phyloP scores from a whole-genome alignment of 2,113 vertebrate species.

The Ceyx cyanopectus region DNA sequence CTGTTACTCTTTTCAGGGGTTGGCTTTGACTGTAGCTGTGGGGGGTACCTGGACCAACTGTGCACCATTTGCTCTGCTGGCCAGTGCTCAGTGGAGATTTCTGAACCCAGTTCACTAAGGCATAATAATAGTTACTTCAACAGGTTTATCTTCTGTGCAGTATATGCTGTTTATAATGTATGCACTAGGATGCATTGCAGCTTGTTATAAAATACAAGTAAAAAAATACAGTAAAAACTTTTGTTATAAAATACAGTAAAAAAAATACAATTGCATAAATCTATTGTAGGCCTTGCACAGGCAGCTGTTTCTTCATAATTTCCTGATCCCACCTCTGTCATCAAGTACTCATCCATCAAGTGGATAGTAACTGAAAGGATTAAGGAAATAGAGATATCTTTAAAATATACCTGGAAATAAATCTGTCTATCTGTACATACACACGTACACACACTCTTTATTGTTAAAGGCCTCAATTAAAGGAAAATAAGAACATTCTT shows the following conservation, averaged over 20 bases:
- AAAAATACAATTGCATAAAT: background rate
- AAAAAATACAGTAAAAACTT: background rate
- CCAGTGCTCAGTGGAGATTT: background rate
- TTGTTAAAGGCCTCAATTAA: background rate
- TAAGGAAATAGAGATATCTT: background rate
- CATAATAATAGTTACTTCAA: background rate
- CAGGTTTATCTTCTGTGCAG: background rate
- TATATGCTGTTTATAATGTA: background rate
- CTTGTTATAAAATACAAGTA: background rate
- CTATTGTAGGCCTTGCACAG: background rate
- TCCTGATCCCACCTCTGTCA: background rate
- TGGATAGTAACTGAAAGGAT: background rate
- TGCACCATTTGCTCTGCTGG: background rate
- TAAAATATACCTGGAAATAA: background rate
- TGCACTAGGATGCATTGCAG: background rate
- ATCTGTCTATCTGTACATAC: rapidly evolving
- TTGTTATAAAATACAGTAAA: background rate
- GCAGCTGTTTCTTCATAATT: background rate
- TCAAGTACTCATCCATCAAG: background rate
- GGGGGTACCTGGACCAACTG: background rate
- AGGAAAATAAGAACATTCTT: constrained; percentile 1
- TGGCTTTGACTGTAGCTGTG: background rate
- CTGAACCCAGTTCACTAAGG: background rate
- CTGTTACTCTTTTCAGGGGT: background rate
- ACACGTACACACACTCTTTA: background rate